Evolutionary conservation across 1,140 invertebrate genomes (phyloP), one percentile per base, ranked within the genome.

Genomic region (Ostrea edulis): DNA sequence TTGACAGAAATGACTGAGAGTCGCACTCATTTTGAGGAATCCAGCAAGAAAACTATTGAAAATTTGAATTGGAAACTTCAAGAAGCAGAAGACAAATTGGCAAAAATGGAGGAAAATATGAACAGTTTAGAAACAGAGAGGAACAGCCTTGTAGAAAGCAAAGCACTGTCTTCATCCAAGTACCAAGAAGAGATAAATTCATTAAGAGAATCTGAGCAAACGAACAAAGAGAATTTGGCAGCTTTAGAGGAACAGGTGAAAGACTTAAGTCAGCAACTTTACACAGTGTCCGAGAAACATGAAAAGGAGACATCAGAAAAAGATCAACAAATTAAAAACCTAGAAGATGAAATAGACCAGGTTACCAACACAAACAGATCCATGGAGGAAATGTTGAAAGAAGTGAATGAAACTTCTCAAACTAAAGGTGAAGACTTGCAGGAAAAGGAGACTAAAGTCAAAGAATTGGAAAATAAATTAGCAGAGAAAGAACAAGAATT

Each of bases 301-400:
- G 90, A 94, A 89, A 52, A 83, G 51, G 89, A 91, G 82, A 83
- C 91, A 82, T 82, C 89, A 86, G 88, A 92, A 68, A 90, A 91
- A 88, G 89, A 93, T 35, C 58, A 54, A 7, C 85, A 87, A 54
- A 87, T 93, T 3, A 85, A 86, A 22, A 89, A 92, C 81, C 84
- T 86, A 29, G 29, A 84, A 44, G 86, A 71, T 22, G 84, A 81
- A 54, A 86, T 92, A 9, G 71, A 29, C 58, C 87, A 90, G 29
- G 65, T 93, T 11, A 89, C 92, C 77, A 90, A 89, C 22, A 91
- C 92, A 22, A 90, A 92, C 81, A 35, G 85, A 14, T 92, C 93
- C 12, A 85, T 94, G 81, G 90, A 93, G 52, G 93, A 94, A 88
- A 92, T 92, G 90, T 54, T 93, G n/a, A 92, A 91, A 90, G 91